Evolutionary conservation across 1,140 invertebrate genomes (phyloP).

Genomic region (Diabrotica virgifera): DNA sequence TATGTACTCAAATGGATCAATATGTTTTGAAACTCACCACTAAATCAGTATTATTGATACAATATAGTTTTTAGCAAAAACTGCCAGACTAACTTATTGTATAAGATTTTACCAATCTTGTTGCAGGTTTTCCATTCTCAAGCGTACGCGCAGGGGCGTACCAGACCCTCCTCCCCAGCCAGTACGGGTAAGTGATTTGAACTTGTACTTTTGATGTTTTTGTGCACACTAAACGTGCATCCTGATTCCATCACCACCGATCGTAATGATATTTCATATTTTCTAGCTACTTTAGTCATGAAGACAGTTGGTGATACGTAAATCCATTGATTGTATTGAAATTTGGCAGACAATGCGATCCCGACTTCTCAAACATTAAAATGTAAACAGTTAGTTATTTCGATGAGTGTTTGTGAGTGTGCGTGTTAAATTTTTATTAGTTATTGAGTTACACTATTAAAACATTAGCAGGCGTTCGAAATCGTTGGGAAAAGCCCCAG

Average conservation of each 20-base stretch:
- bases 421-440: constrained; percentile 45
- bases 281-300: constrained; percentile 45
- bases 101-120: constrained; percentile 12
- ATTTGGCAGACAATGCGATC: constrained; percentile 40
- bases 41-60: too few species aligned
- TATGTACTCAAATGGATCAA: too few species aligned
- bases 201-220: constrained; percentile 1
- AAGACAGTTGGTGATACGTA: constrained; percentile 44
- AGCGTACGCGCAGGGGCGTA: constrained; percentile 65
- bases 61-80: too few species aligned
- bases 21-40: too few species aligned
- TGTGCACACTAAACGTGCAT: constrained; percentile 1
- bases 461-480: constrained; percentile 27
- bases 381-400: constrained; percentile 47
- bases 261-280: constrained; percentile 45
- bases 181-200: constrained; percentile 66
- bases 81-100: too few species aligned
- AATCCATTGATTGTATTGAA: constrained; percentile 45
- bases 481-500: constrained; percentile 27
- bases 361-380: constrained; percentile 41
- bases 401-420: constrained; percentile 50
- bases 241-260: constrained; percentile 31
- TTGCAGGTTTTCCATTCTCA: constrained; percentile 62
- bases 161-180: constrained; percentile 64
- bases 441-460: constrained; percentile 47